Evolutionary conservation across 2,113 vertebrate genomes (phyloP).

Genomic region (Oryctolagus cuniculus): DNA sequence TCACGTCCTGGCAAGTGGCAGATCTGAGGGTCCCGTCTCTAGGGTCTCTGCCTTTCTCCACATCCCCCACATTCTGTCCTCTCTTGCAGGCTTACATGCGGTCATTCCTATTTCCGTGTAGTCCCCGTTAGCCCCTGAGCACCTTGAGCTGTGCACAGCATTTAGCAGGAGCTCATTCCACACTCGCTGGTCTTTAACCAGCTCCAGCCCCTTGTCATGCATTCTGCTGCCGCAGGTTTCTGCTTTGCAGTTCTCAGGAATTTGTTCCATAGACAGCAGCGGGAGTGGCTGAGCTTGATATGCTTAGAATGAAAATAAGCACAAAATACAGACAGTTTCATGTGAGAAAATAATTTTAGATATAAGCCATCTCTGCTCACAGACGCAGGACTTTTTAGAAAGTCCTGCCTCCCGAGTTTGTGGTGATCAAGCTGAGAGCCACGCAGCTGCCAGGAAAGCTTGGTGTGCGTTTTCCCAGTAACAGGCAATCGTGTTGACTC

Average conservation of each 20-base stretch:
- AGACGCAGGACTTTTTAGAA: not conserved
- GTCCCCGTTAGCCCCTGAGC: not conserved
- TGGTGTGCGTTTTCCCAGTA: accelerated
- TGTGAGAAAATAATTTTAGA: not conserved
- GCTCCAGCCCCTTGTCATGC: not conserved
- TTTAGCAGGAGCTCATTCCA: not conserved
- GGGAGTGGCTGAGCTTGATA: not conserved
- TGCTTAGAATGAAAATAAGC: not conserved
- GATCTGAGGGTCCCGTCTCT: not conserved
- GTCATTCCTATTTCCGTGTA: accelerated
- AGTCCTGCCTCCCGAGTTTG: not conserved
- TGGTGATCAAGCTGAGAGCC: not conserved
- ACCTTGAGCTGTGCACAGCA: not conserved
- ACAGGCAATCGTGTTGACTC: not conserved
- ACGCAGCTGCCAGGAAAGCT: not conserved
- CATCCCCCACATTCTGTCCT: not conserved
- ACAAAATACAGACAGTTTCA: not conserved
- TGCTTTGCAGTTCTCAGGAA: not conserved
- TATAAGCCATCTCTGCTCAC: not conserved
- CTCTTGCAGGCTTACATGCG: not conserved
- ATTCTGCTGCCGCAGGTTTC: not conserved
- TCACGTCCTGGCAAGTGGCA: too few species aligned
- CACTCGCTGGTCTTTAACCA: not conserved
- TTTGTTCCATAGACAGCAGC: not conserved
- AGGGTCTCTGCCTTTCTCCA: not conserved